Evolutionary conservation across 2,797 vertebrate genomes (phyloP).

Genomic region (Pseudocheirus occidentalis): DNA sequence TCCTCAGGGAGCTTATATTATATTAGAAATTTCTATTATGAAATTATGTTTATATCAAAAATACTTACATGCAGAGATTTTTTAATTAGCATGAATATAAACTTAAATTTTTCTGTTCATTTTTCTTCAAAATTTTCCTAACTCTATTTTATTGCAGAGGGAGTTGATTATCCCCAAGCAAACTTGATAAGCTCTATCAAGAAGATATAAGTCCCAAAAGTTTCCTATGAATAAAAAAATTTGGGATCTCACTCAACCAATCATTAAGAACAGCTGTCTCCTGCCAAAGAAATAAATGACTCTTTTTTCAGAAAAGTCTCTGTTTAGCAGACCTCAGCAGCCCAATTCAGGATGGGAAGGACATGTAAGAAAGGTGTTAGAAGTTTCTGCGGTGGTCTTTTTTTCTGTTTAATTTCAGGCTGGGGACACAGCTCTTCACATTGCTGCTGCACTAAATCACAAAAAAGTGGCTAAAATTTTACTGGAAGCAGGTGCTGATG

Average conservation of each 20-base stretch:
- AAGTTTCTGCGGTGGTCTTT: neutral
- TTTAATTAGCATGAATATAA: neutral
- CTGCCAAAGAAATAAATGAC: neutral
- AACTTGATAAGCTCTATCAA: neutral
- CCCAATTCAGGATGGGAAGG: neutral
- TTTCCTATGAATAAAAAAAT: neutral
- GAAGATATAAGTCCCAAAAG: neutral
- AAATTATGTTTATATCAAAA: neutral
- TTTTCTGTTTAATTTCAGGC: slow-evolving; percentile 84
- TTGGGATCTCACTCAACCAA: neutral
- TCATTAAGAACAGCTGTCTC: neutral
- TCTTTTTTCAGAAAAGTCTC: neutral
- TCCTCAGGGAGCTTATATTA: neutral
- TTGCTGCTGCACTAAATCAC: slow-evolving; percentile 95
- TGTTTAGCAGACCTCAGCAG: neutral
- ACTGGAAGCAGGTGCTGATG: slow-evolving; percentile 94
- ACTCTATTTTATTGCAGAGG: neutral
- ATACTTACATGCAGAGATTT: neutral
- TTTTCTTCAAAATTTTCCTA: neutral
- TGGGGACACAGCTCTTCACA: slow-evolving; percentile 95
- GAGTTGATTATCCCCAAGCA: neutral
- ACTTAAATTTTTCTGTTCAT: neutral
- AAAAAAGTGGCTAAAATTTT: slow-evolving; percentile 94
- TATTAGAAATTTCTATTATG: neutral
- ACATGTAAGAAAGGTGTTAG: neutral